phyloP scores from a whole-genome alignment of 1,140 invertebrate species.

The Drosophila auraria region DNA sequence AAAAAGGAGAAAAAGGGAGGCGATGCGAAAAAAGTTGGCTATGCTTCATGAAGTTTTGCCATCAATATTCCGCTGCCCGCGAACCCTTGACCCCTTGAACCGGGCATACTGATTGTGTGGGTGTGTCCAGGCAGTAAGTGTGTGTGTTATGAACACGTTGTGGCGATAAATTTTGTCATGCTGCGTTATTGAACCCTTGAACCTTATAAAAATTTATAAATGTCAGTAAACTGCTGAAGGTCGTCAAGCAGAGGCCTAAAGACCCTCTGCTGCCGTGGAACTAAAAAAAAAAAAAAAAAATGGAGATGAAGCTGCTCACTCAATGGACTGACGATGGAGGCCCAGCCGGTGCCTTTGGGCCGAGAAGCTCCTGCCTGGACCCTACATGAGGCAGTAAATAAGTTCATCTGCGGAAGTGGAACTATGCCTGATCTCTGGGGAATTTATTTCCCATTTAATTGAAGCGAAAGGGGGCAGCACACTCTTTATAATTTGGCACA shows the following conservation, averaged over 20 bases:
- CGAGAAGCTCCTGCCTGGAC: background rate
- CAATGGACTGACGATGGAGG: constrained; percentile 22
- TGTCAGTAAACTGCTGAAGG: constrained; percentile 71
- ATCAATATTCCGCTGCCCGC: constrained; percentile 65
- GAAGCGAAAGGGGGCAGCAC: background rate
- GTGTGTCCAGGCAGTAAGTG: constrained; percentile 34
- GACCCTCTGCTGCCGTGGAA: background rate
- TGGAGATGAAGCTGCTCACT: constrained; percentile 6
- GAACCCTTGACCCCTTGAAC: constrained; percentile 12
- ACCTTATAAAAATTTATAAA: constrained; percentile 73
- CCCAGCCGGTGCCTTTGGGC: constrained; percentile 1
- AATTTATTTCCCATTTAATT: constrained; percentile 17
- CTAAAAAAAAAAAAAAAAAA: constrained; percentile 6
- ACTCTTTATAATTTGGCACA: background rate
- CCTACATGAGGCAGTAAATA: constrained; percentile 19
- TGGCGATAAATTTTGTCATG: constrained; percentile 72
- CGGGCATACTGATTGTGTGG: constrained; percentile 39
- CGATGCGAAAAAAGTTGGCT: constrained; percentile 46
- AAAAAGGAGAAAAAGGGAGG: background rate
- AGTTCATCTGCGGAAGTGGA: constrained; percentile 4
- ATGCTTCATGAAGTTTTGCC: constrained; percentile 78
- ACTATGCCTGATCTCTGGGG: constrained; percentile 2
- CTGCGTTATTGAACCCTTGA: constrained; percentile 75
- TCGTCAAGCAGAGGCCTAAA: constrained; percentile 47
- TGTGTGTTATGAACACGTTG: constrained; percentile 70